Evolutionary conservation across 2,888 invertebrate genomes (phyloP).

Genomic region (Ormyrus pomaceus): DNA sequence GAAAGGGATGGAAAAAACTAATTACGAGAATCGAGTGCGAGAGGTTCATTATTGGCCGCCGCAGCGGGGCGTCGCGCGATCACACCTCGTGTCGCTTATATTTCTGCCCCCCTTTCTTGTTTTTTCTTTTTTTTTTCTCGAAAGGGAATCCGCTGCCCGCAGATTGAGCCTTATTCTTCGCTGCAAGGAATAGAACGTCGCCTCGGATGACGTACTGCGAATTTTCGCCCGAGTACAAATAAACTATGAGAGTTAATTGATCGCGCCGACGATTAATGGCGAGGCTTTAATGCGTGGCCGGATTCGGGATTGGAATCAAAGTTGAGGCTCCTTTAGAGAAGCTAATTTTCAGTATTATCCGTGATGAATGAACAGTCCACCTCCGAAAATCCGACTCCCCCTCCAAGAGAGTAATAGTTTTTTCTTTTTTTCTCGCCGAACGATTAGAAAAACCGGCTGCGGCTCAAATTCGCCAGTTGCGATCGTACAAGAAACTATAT

Average conservation of each 20-base stretch:
- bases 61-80: constrained; percentile 72
- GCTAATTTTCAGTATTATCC: too few relatives aligned
- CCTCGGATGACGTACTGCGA: not conserved
- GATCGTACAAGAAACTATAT: too few relatives aligned
- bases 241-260: constrained; percentile 36
- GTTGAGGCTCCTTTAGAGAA: too few relatives aligned
- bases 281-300: not conserved
- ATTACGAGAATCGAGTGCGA: constrained; percentile 68
- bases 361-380: too few relatives aligned
- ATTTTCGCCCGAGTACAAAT: constrained; percentile 1
- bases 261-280: constrained; percentile 45
- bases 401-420: too few relatives aligned
- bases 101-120: too few relatives aligned
- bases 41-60: constrained; percentile 66
- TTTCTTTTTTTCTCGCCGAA: too few relatives aligned
- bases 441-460: too few relatives aligned
- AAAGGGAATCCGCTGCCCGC: not conserved
- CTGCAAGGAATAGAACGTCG: constrained; percentile 13
- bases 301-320: not conserved
- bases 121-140: too few relatives aligned
- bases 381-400: too few relatives aligned
- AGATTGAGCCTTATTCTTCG: too few relatives aligned
- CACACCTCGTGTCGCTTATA: not conserved
- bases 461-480: too few relatives aligned
- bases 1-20: constrained; percentile 66